Evolutionary conservation across 2,888 invertebrate genomes (phyloP).

Genomic region (Lithosia quadra): DNA sequence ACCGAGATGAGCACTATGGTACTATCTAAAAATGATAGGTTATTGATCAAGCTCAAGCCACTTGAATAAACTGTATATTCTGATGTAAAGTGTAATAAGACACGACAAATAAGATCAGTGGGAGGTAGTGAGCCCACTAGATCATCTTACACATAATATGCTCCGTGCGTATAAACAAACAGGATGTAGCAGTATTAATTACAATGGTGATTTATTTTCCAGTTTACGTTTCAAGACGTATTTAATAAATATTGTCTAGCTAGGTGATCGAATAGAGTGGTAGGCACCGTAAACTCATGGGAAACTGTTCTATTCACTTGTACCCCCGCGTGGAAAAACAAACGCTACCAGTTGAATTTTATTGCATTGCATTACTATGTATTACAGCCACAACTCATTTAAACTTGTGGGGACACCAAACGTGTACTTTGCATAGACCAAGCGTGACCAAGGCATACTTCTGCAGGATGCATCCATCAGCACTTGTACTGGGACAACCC

Average conservation of each 20-base stretch:
- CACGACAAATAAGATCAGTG: slow-evolving; percentile 1
- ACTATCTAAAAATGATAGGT: too few species aligned
- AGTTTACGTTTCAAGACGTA: background rate
- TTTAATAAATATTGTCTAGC: background rate
- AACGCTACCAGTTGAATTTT: too few species aligned
- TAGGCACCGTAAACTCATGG: too few species aligned
- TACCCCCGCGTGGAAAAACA: too few species aligned
- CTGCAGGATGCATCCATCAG: background rate
- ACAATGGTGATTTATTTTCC: background rate
- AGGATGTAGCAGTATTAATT: slow-evolving; percentile 28
- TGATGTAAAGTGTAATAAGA: background rate
- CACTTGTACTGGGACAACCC: background rate
- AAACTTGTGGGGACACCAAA: too few species aligned
- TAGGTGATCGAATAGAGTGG: too few species aligned
- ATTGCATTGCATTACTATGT: too few species aligned
- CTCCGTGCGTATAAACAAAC: slow-evolving; percentile 13
- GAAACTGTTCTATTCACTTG: too few species aligned
- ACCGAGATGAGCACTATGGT: too few species aligned
- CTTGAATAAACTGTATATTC: background rate
- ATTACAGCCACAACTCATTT: too few species aligned
- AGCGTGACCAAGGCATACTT: too few species aligned
- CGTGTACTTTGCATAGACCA: too few species aligned
- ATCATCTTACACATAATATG: background rate
- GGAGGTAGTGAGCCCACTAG: slow-evolving; percentile 5
- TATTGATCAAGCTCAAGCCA: background rate